phyloP scores from a whole-genome alignment of 2,113 vertebrate genomes.

The Hystrix brachyura region DNA sequence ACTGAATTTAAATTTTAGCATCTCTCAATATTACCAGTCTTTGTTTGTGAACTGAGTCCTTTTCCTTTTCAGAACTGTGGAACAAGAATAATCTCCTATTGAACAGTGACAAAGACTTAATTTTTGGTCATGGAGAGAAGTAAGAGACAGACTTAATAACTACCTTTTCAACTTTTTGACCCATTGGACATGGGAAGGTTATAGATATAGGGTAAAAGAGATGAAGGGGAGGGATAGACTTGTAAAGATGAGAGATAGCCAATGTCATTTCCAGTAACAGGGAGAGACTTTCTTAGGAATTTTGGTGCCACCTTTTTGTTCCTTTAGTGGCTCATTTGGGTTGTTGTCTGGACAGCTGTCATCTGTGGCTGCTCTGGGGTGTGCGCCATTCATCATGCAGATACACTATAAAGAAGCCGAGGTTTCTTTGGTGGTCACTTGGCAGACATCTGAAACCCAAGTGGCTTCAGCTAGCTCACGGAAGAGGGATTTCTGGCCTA shows the following conservation, averaged over 20 bases:
- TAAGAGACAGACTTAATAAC: no score
- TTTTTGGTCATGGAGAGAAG: no score
- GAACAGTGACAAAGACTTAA: no score
- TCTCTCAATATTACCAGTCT: not conserved
- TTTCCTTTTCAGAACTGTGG: no score
- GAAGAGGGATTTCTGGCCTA: not conserved
- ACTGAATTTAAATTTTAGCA: not conserved
- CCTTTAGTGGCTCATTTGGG: not conserved
- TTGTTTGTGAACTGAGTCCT: no score
- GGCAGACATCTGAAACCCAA: not conserved
- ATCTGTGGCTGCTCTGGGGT: not conserved
- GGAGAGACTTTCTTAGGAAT: not conserved
- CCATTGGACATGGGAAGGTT: no score
- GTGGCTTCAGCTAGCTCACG: not conserved
- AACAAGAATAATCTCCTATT: no score
- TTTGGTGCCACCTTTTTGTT: not conserved
- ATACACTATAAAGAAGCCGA: not conserved
- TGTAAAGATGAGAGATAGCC: no score
- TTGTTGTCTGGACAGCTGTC: not conserved
- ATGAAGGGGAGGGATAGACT: no score
- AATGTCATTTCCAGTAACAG: not conserved
- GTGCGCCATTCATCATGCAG: rapidly evolving
- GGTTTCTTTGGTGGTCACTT: not conserved
- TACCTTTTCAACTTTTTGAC: no score
- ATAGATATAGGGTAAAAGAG: no score